A percentile compares a stretch with the other conserved stretches of the same genome.
phyloP scores from a whole-genome alignment of 2,113 vertebrate genomes.

The Emydura subglobosa region DNA sequence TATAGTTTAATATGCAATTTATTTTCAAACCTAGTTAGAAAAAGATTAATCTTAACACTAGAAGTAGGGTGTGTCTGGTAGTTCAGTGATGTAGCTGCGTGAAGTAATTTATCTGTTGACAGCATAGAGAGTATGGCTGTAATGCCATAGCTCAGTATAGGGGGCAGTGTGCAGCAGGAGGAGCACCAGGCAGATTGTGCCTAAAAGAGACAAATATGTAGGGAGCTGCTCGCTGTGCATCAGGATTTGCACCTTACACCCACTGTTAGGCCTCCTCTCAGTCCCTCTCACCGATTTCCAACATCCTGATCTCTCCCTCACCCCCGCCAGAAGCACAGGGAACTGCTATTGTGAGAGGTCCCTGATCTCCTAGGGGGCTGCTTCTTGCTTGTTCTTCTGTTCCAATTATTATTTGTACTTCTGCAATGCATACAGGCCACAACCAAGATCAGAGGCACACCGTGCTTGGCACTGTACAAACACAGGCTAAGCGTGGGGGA shows the following conservation, averaged over 20 bases:
- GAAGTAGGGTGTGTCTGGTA: background rate
- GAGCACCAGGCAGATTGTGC: background rate
- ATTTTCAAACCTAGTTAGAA: background rate
- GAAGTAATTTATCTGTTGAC: background rate
- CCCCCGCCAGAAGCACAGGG: rapidly evolving
- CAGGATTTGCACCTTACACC: background rate
- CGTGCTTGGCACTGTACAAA: background rate
- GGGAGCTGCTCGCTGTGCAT: background rate
- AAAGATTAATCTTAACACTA: background rate
- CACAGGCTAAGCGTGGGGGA: background rate
- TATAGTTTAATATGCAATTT: background rate
- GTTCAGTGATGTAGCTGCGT: background rate
- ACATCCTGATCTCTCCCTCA: background rate
- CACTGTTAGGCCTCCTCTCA: background rate
- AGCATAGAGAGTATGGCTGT: background rate
- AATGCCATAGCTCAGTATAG: background rate
- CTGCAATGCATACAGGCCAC: background rate
- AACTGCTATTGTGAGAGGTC: background rate
- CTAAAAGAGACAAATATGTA: background rate
- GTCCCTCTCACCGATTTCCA: background rate
- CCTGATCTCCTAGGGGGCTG: rapidly evolving
- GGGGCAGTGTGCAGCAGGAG: background rate
- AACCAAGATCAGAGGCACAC: slow-evolving; percentile 28
- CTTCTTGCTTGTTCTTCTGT: background rate
- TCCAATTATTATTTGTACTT: background rate